Base-by-base conservation (phyloP, 2,888 invertebrate species). In the Marronus borbonicus region DNA sequence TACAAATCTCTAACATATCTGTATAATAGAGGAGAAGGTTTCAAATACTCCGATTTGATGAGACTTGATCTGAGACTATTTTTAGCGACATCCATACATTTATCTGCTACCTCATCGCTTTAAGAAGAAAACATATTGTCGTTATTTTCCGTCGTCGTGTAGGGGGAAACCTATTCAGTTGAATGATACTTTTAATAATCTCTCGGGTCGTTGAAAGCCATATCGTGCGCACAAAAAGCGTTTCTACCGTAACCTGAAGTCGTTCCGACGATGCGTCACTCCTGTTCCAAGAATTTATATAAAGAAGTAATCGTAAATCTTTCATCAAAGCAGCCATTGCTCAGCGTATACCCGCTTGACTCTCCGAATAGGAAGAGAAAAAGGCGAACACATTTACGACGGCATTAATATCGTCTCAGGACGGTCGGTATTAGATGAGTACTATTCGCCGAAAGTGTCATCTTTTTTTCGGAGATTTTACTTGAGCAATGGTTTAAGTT, bases 111-210 rank as follows among this genome's bases (percentile, higher is more conserved):
- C 44, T 44, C 44, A 44, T 44, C 44, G 44, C 44, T 44, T 44
- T 44, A 44, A 44, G 44, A 12, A 44, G 8, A 44, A 44, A 44
- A 44, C 8, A 44, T 8, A 44, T 44, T 44, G 44, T 44, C 44
- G 44, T 44, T 44, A 44, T 44, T 44, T 44, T 8, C 2, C n/a
- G 44, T 12, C 44, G 12, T 8, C 10, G 12, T 10, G 12, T 10
- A 44, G 55, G 20, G 55, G 20, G n/a, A 20, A 44, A n/a, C 39
- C 44, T 44, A 65, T 65, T 65, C 44, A 39, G 44, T 65, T 65
- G 65, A 65, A 3, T 65, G 65, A 65, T 65, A 65, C 65, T 20
- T 65, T 39, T 65, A 65, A 65, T 65, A 65, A 65, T 65, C 65
- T 20, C 20, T 20, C 20, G 17, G 3, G 55, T 17, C 55, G 55